Conservation (phyloP, 2,888 invertebrate genomes). For the Mesoligia furuncula region DNA sequence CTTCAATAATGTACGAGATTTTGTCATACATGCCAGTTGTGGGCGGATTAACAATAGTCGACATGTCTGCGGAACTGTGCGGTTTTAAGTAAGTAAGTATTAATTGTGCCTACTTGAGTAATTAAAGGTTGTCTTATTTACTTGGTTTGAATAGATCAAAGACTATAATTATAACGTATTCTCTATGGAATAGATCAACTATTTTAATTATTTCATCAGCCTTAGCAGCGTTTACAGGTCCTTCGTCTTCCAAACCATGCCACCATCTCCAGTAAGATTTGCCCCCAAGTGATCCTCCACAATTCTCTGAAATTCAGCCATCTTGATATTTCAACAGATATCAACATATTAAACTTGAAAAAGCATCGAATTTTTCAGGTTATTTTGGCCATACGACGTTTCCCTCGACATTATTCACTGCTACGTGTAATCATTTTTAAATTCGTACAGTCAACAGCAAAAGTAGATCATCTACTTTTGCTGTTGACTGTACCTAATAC, state of each 20-base stretch:
- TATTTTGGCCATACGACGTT: background rate
- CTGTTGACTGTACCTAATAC: no score
- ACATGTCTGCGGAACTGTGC: conserved; percentile 26
- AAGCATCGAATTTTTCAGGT: background rate
- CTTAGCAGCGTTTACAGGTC: background rate
- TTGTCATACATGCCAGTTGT: conserved; percentile 52
- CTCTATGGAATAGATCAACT: background rate
- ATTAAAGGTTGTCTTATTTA: background rate
- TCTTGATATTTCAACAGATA: background rate
- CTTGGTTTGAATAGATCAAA: background rate
- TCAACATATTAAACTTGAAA: background rate
- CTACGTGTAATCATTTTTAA: background rate
- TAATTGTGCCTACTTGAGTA: conserved; percentile 4
- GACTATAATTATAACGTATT: no score
- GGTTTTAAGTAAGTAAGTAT: conserved; percentile 8
- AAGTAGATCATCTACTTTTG: no score
- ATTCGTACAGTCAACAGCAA: no score
- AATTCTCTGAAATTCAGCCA: background rate
- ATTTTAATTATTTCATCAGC: background rate
- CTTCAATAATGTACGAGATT: conserved; percentile 41
- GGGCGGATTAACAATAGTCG: conserved; percentile 37
- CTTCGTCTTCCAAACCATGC: no score
- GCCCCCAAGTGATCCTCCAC: background rate
- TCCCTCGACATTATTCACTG: no score
- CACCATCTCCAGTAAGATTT: no score